These are phyloP conservation scores for Meles meles DNA, from an alignment of 2,113 vertebrate genomes.

Conservation along the genomic window DNA sequence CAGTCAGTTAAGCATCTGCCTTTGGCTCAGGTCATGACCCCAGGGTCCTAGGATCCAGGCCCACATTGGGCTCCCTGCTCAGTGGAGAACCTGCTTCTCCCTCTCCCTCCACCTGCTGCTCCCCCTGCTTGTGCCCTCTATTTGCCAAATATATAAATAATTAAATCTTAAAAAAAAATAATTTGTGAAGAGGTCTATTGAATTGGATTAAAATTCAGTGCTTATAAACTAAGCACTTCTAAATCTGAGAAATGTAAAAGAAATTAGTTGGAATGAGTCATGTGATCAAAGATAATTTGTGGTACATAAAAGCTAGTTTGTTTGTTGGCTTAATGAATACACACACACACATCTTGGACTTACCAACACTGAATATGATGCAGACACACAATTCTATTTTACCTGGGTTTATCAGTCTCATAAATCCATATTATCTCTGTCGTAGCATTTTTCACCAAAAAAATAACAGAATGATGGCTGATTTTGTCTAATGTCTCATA, in stretches of 20 bases:
- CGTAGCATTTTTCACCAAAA: neutral
- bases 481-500: neutral
- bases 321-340: neutral
- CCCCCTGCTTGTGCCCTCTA: too few relatives aligned
- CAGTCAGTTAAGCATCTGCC: too few relatives aligned
- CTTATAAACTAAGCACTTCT: neutral
- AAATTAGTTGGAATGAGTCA: neutral
- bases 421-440: neutral
- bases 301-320: neutral
- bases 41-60: too few relatives aligned
- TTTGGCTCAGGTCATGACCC: too few relatives aligned
- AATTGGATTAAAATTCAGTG: neutral
- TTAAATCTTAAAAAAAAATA: neutral
- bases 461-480: neutral
- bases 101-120: too few relatives aligned
- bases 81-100: too few relatives aligned
- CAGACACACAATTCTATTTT: neutral
- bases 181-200: neutral
- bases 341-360: neutral
- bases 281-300: neutral
- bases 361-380: neutral
- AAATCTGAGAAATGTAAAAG: neutral
- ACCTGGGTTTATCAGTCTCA: neutral
- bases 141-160: too few relatives aligned
- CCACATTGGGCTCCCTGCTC: too few relatives aligned